Evolutionary conservation across 2,113 vertebrate genomes (phyloP), one percentile per base, ranked within the genome.

Genomic region (Capricornis sumatraensis): DNA sequence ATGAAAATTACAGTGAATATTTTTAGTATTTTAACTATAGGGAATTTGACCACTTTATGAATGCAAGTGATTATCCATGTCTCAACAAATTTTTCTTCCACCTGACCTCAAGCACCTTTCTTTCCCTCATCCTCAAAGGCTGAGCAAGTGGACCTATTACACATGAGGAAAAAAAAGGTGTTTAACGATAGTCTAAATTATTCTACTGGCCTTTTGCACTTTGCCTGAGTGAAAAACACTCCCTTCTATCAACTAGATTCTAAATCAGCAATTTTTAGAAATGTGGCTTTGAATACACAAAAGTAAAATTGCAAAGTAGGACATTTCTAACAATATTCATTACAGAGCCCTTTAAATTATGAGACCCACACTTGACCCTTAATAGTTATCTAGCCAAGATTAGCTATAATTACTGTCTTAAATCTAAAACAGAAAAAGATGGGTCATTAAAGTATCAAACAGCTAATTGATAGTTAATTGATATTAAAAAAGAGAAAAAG

Each of bases 371-470:
- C 90, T 96, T 98, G 94, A 98, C 98, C 96, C 94, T 98, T 90
- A 30, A 5, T 93, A 95, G 95, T 53, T 98, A 95, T 30, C 92
- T 0, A 27, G 43, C 67, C 93, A 92, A 97, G 91, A 98, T 97
- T 96, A 16, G 0, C 95, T 98, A 98, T 97, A 98, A 97, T 98
- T 98, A 96, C 95, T 97, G 53, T 94, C 92, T 98, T 98, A 98
- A 96, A 98, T 96, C 84, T 97, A 95, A 98, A 96, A 79, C 96
- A 97, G 52, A 78, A 98, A 97, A 5, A 40, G 6, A 43, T 83
- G 36, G 89, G 45, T 93, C 91, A 93, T 85, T 97, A 98, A 97
- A 85, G 84, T 96, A 97, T 87, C 92, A 97, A 98, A 91, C 58
- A 98, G 82, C 76, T 96, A 97, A 98, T 21, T 9, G 27, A n/a